Conservation (phyloP, 2,113 vertebrate genomes). For the Mustelus asterias region DNA sequence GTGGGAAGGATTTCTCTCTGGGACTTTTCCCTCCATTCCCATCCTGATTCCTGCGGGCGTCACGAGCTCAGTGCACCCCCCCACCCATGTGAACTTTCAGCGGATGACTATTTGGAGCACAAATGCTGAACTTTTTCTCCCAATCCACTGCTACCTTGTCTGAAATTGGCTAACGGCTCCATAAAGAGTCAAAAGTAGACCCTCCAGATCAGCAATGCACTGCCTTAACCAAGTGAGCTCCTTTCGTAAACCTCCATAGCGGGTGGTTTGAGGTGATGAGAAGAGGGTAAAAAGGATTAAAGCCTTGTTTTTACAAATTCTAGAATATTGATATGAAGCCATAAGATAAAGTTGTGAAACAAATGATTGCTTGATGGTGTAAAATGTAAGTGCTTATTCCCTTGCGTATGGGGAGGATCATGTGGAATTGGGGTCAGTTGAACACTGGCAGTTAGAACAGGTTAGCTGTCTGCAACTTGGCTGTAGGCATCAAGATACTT, state of each 20-base stretch:
- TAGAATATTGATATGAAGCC: neutral
- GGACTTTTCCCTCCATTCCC: neutral
- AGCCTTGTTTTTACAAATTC: neutral
- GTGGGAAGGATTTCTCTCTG: neutral
- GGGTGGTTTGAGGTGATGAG: neutral
- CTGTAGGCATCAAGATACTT: neutral
- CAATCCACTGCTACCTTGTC: neutral
- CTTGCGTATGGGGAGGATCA: neutral
- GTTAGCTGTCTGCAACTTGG: neutral
- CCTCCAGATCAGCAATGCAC: neutral
- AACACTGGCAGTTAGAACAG: neutral
- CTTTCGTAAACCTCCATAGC: neutral
- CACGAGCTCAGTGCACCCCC: neutral
- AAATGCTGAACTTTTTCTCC: neutral
- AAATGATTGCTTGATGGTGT: neutral
- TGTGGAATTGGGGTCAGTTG: neutral
- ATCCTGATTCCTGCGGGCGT: neutral
- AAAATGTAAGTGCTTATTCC: neutral
- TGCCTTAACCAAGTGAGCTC: neutral
- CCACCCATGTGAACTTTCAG: neutral
- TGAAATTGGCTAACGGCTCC: neutral
- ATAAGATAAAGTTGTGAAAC: neutral
- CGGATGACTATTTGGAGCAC: neutral
- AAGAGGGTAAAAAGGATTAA: neutral
- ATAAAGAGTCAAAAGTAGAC: neutral